Percentiles rank a stretch among this genome's conserved stretches.
Evolutionary conservation across 1,140 invertebrate species (phyloP).

Genomic region (Drosophila yakuba): DNA sequence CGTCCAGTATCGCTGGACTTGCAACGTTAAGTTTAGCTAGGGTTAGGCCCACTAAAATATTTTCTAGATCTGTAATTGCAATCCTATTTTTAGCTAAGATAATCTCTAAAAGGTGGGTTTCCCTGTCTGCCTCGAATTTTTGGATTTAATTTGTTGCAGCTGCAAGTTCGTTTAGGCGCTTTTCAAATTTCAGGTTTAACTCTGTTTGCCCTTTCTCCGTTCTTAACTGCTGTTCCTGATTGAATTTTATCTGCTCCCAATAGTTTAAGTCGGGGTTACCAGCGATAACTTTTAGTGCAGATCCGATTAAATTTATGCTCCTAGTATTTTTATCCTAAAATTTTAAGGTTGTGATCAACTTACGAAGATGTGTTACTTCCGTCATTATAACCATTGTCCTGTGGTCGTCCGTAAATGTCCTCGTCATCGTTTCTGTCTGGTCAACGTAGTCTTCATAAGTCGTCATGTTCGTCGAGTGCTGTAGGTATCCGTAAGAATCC

Average conservation of each 20-base stretch:
- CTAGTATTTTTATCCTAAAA: conserved; percentile 3
- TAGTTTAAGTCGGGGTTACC: too few relatives aligned
- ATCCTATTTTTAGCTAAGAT: conserved; percentile 13
- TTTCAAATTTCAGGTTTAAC: too few relatives aligned
- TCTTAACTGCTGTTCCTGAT: too few relatives aligned
- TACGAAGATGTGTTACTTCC: conserved; percentile 3
- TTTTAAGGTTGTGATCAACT: background rate
- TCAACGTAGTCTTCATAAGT: conserved; percentile 5
- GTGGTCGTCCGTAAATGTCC: background rate
- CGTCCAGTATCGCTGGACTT: background rate
- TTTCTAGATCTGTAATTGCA: background rate
- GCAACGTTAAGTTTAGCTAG: background rate
- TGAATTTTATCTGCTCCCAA: conserved; percentile 3
- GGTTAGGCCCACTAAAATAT: too few relatives aligned
- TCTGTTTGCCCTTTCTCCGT: too few relatives aligned
- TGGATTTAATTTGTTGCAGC: background rate
- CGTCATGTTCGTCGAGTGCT: conserved; percentile 3
- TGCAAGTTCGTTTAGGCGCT: too few relatives aligned
- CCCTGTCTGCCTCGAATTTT: background rate
- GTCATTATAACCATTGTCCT: background rate
- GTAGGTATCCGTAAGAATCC: background rate
- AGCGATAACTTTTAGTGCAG: too few relatives aligned
- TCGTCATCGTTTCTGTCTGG: background rate
- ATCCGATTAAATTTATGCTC: conserved; percentile 4
- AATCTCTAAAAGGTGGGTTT: background rate